Evolutionary conservation across 2,888 invertebrate species (phyloP).

Genomic region (Steinernema scapterisci): DNA sequence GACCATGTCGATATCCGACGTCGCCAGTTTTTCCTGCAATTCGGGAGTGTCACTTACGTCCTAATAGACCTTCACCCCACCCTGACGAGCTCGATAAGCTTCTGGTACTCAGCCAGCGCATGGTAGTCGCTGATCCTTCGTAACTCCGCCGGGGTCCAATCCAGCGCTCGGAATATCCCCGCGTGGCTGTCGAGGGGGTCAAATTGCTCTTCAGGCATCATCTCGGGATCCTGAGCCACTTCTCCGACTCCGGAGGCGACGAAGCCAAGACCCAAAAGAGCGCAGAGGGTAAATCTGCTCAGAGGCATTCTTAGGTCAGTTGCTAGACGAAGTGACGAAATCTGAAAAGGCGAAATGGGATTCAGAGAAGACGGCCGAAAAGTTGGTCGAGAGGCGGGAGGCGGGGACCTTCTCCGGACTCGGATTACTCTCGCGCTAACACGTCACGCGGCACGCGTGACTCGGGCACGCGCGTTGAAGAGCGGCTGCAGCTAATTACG

Average conservation of each 20-base stretch:
- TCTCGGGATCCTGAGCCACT: background rate
- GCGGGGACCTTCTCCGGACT: background rate
- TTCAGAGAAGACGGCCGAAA: background rate
- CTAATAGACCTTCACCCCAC: too few species aligned
- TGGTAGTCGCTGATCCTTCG: slow-evolving; percentile 2
- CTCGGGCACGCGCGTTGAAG: background rate
- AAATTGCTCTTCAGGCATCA: slow-evolving; percentile 2
- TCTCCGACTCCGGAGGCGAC: slow-evolving; percentile 1
- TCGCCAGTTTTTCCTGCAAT: background rate
- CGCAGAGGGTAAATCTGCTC: background rate
- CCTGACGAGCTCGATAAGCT: slow-evolving; percentile 22
- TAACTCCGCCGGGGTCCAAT: slow-evolving; percentile 22
- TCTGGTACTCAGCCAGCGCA: slow-evolving; percentile 15
- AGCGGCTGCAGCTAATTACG: background rate
- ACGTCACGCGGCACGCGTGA: background rate
- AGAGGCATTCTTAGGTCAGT: background rate
- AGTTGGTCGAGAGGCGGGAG: background rate
- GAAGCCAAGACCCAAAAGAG: background rate
- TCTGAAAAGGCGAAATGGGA: background rate
- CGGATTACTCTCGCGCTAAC: background rate
- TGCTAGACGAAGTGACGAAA: background rate
- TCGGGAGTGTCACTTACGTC: background rate
- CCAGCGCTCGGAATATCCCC: slow-evolving; percentile 17
- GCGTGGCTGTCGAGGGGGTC: slow-evolving; percentile 20
- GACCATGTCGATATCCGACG: background rate